phyloP scores from a whole-genome alignment of 2,797 vertebrate genomes.

The Xiphophorus birchmanni region DNA sequence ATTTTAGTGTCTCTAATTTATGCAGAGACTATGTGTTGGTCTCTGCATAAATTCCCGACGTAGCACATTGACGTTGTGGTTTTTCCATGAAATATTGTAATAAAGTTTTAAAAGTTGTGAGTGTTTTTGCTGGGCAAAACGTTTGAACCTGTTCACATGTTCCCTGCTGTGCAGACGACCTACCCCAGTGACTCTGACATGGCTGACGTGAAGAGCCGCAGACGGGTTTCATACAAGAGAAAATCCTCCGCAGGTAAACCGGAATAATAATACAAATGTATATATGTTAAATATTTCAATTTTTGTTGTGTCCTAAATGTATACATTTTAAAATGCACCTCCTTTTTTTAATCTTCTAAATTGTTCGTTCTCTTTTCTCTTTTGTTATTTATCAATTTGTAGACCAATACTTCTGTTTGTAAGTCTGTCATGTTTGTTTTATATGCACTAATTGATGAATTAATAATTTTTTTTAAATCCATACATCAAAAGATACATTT shows the following conservation, averaged over 20 bases:
- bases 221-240: slow-evolving; percentile 87
- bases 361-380: too few relatives aligned
- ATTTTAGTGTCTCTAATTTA: background rate
- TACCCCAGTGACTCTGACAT: slow-evolving; percentile 74
- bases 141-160: background rate
- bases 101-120: background rate
- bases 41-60: background rate
- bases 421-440: too few relatives aligned
- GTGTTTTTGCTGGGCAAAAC: background rate
- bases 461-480: background rate
- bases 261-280: background rate
- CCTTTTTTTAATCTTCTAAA: too few relatives aligned
- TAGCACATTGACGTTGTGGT: background rate
- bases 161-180: slow-evolving; percentile 24
- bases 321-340: too few relatives aligned
- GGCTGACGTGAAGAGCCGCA: slow-evolving; percentile 83
- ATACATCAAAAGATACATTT: background rate
- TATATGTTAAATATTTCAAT: too few relatives aligned
- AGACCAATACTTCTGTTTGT: too few relatives aligned
- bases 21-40: background rate
- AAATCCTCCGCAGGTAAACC: slow-evolving; percentile 88
- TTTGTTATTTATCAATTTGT: too few relatives aligned
- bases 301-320: too few relatives aligned
- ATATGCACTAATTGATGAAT: too few relatives aligned
- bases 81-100: background rate